Conservation (phyloP, 2,797 vertebrate species). For the Coluber constrictor region DNA sequence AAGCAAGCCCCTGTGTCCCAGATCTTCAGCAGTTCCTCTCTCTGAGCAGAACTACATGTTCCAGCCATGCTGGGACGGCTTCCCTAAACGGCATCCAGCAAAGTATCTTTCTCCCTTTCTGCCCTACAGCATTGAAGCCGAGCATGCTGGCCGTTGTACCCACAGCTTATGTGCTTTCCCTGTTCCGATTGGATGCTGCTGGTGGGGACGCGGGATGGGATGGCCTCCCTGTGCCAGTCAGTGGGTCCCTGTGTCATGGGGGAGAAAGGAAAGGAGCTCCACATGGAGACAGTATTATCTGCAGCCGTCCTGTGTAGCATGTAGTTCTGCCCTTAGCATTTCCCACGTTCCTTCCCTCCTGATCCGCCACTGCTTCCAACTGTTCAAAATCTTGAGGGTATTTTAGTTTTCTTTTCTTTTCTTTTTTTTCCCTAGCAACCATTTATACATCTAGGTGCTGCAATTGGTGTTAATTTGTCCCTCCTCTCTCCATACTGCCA, state of each 20-base stretch:
- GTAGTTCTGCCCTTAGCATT: conserved; percentile 54
- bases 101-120: not conserved
- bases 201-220: not conserved
- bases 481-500: conserved; percentile 75
- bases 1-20: conserved; percentile 65
- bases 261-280: not conserved
- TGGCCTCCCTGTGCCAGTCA: not conserved
- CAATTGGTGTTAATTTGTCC: conserved; percentile 58
- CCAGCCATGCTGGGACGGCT: not conserved
- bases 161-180: not conserved
- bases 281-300: not conserved
- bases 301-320: not conserved
- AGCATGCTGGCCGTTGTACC: not conserved
- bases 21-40: conserved; percentile 58
- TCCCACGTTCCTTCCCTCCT: conserved; percentile 54
- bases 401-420: conserved; percentile 33
- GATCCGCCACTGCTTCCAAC: conserved; percentile 64
- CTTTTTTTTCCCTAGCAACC: conserved; percentile 64
- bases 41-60: conserved; percentile 6
- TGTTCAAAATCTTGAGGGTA: conserved; percentile 66
- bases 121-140: not conserved
- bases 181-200: not conserved
- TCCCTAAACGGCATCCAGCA: not conserved
- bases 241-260: not conserved
- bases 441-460: conserved; percentile 82